Evolutionary conservation across 2,888 invertebrate genomes (phyloP).

Genomic region (Lithophane semibrunnea): DNA sequence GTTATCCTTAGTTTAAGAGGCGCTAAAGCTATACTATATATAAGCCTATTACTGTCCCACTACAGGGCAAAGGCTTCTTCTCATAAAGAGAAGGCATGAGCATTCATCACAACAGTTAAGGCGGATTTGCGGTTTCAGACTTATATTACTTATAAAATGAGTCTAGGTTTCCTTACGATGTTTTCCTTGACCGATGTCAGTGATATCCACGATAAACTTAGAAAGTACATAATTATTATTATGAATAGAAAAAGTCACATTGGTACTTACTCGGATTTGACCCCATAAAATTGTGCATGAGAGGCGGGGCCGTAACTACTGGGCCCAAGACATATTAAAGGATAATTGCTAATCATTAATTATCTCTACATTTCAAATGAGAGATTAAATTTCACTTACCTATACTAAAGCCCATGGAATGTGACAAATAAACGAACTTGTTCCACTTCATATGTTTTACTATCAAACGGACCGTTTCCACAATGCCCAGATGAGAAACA

Average conservation of each 20-base stretch:
- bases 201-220: neutral
- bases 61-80: neutral
- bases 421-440: constrained; percentile 72
- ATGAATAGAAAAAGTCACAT: neutral
- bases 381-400: constrained; percentile 63
- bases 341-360: neutral
- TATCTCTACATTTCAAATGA: neutral
- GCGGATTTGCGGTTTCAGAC: neutral
- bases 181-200: neutral
- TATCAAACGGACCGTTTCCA: constrained; percentile 65
- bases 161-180: neutral
- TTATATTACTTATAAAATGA: neutral
- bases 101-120: neutral
- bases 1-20: neutral
- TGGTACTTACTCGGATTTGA: too few species aligned
- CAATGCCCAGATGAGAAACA: constrained; percentile 56
- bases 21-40: neutral
- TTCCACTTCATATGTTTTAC: constrained; percentile 76
- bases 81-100: neutral
- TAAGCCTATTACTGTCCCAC: neutral
- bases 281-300: neutral
- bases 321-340: too few species aligned
- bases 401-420: constrained; percentile 75
- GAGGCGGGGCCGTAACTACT: neutral
- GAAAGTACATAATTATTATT: neutral